A percentile compares a stretch with the other conserved stretches of the same genome.
These are phyloP conservation scores for Drosophila carrolli DNA, from an alignment of 1,140 invertebrate genomes.

Conservation along the genomic window DNA sequence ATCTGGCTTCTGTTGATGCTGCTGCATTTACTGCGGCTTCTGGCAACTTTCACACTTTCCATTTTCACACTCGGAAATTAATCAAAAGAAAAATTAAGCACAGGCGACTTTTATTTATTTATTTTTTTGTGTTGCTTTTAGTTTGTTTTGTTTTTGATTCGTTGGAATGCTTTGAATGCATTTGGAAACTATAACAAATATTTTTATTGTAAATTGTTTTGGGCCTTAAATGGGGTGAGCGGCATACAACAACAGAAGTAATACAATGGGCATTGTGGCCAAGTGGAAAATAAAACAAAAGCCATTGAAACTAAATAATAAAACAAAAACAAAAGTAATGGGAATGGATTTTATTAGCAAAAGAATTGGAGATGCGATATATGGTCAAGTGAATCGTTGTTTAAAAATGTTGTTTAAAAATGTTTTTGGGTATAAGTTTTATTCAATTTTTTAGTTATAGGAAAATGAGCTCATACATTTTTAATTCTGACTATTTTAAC, in stretches of 20 bases:
- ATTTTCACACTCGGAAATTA: constrained; percentile 74
- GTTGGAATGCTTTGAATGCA: constrained; percentile 45
- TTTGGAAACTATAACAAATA: constrained; percentile 54
- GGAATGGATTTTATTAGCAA: constrained; percentile 1
- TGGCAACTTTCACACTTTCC: constrained; percentile 77
- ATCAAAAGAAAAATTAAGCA: constrained; percentile 59
- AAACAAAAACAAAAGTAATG: constrained; percentile 20
- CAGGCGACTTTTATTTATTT: constrained; percentile 27
- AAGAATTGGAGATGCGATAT: background rate
- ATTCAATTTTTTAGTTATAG: too few species aligned
- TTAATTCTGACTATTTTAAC: too few species aligned
- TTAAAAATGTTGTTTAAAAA: background rate
- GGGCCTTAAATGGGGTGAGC: constrained; percentile 41
- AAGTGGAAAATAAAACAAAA: constrained; percentile 55
- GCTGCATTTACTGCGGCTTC: constrained; percentile 19
- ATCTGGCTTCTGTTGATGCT: constrained; percentile 37
- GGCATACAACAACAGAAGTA: constrained; percentile 17
- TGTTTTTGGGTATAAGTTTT: too few species aligned
- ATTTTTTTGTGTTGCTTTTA: constrained; percentile 10
- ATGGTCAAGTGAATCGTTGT: background rate
- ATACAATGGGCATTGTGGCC: constrained; percentile 38
- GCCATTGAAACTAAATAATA: constrained; percentile 37
- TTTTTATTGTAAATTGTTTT: constrained; percentile 52
- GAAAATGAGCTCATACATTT: too few species aligned
- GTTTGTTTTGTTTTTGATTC: constrained; percentile 35